Percentiles rank a stretch among this genome's conserved stretches.
phyloP scores from a whole-genome alignment of 1,140 invertebrate species.

The Eupristina koningsbergeri region DNA sequence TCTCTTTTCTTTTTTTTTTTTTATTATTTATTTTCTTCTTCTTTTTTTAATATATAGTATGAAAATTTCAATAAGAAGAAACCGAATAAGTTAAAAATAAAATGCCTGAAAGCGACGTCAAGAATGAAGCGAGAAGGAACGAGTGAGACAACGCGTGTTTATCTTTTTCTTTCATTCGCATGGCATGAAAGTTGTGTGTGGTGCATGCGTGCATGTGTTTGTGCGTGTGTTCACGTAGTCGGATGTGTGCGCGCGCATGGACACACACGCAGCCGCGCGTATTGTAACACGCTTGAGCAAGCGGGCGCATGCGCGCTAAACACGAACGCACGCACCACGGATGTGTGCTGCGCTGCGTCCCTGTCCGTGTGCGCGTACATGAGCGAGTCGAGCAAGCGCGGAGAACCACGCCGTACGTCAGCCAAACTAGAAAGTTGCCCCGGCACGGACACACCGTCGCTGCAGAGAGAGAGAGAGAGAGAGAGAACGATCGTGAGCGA shows the following conservation, averaged over 20 bases:
- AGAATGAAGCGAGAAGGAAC: constrained; percentile 43
- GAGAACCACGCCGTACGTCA: constrained; percentile 52
- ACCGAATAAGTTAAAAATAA: constrained; percentile 1
- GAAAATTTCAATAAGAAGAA: neutral
- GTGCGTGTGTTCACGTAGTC: too few relatives aligned
- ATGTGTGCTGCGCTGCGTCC: too few relatives aligned
- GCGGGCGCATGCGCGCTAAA: too few relatives aligned
- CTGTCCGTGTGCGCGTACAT: neutral
- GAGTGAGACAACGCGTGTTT: neutral
- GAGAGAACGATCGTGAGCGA: too few relatives aligned
- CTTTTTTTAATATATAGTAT: too few relatives aligned
- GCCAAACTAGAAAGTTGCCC: constrained; percentile 73
- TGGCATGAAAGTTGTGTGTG: neutral
- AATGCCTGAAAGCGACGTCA: constrained; percentile 12
- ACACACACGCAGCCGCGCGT: too few relatives aligned
- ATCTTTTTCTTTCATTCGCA: constrained; percentile 18
- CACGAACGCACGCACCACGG: neutral
- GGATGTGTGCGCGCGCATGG: neutral
- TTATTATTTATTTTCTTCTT: too few relatives aligned
- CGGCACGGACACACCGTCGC: constrained; percentile 40
- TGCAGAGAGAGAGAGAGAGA: too few relatives aligned
- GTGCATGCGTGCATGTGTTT: neutral
- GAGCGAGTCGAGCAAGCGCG: neutral
- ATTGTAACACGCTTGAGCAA: too few relatives aligned
- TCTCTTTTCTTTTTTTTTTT: too few relatives aligned